Evolutionary conservation across 2,113 vertebrate genomes (phyloP), one percentile per base, ranked within the genome.

Genomic region (Grus americana): DNA sequence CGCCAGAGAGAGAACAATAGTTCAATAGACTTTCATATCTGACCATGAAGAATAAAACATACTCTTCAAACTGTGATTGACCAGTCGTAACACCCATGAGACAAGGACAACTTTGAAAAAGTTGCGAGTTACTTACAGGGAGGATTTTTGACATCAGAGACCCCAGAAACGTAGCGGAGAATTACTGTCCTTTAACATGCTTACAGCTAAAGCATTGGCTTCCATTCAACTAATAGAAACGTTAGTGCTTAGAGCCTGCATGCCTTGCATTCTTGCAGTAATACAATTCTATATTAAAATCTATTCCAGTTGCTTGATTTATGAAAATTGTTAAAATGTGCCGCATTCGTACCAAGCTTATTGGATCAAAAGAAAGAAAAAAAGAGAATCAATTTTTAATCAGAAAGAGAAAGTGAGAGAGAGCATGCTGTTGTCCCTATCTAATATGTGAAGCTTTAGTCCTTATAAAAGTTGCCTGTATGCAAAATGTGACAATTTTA

Each of bases 201-300:
- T 97, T 93, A 94, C 94, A 96, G 96, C 85, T 89, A 94, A 74
- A 76, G 87, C 62, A 42, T 86, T 98, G 98, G 98, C 97, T 97
- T 71, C n/a, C 57, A 82, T 96, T 98, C 97, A 98, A n/a, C 93
- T 93, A 75, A 96, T 94, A 93, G 97, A 97, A 98, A 96, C 75
- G 88, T 95, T 96, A 96, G 96, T 97, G 94, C 96, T 96, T 87
- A 71, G 96, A 96, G 94, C 95, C 82, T 72, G 95, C 98, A 98
- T 98, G 97, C 97, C 92, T 97, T 61, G 82, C 98, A 98, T 98
- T 98, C 98, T 80, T 98, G 88, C 88, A 97, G 97, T 98, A 98
- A 98, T 97, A 97, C 94, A 98, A 98, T 98, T 98, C 97, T 96
- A 95, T 83, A 97, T 96, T 95, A 97, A 98, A 98, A 98, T 97